These are phyloP conservation scores for Nyctibius bracteatus DNA, from an alignment of 2,113 vertebrate species.

Conservation along the genomic window DNA sequence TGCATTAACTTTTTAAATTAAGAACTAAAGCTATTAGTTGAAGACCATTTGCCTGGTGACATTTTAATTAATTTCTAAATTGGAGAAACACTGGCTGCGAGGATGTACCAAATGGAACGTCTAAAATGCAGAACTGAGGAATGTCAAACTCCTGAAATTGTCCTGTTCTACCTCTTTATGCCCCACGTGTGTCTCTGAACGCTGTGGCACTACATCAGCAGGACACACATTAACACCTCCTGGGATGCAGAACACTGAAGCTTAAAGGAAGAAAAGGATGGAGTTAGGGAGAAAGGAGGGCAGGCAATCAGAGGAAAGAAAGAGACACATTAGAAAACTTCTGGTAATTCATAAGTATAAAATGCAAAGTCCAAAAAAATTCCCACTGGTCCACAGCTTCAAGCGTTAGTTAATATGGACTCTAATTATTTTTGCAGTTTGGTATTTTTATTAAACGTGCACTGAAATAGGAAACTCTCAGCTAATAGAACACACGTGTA, in stretches of 20 bases:
- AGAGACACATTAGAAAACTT: neutral
- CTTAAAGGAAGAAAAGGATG: neutral
- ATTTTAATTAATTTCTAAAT: neutral
- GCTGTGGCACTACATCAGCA: neutral
- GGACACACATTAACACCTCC: neutral
- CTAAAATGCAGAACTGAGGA: neutral
- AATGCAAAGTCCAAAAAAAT: neutral
- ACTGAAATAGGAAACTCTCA: slow-evolving; percentile 7
- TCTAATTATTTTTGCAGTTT: slow-evolving; percentile 67
- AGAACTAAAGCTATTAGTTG: neutral
- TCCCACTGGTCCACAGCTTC: neutral
- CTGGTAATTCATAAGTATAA: neutral
- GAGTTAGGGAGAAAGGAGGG: neutral
- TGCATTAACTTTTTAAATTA: neutral
- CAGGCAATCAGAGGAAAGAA: neutral
- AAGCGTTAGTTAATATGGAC: neutral
- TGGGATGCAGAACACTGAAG: neutral
- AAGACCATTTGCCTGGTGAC: neutral
- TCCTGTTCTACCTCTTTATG: neutral
- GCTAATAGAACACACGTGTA: slow-evolving; percentile 64
- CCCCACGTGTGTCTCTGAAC: neutral
- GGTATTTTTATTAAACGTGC: slow-evolving; percentile 58
- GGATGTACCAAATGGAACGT: neutral
- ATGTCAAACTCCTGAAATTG: neutral
- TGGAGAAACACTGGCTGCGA: neutral